Evolutionary conservation across 2,888 invertebrate species (phyloP).

Genomic region (Bedellia somnulentella): DNA sequence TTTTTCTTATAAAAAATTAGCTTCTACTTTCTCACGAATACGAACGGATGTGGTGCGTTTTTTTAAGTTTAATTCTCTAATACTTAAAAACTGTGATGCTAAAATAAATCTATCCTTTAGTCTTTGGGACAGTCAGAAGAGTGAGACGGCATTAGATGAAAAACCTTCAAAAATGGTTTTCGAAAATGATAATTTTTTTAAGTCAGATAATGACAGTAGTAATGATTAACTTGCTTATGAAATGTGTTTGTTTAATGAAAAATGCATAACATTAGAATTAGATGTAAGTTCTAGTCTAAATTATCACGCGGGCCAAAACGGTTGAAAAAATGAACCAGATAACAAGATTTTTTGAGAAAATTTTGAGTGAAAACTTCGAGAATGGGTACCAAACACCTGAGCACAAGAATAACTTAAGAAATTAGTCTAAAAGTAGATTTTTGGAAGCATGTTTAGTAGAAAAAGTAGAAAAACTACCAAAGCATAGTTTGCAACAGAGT

Average conservation of each 20-base stretch:
- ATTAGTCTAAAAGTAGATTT: slow-evolving; percentile 50
- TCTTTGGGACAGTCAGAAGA: no score
- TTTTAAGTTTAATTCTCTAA: no score
- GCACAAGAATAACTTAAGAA: slow-evolving; percentile 42
- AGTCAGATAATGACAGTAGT: no score
- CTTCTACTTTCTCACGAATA: no score
- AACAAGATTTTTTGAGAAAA: slow-evolving; percentile 10
- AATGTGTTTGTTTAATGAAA: slow-evolving; percentile 21
- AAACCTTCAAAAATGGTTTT: no score
- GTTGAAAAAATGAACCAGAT: no score
- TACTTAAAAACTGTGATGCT: no score
- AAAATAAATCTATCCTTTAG: no score
- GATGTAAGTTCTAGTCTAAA: slow-evolving; percentile 20
- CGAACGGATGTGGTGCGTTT: no score
- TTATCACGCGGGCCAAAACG: slow-evolving; percentile 49
- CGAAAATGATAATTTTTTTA: no score
- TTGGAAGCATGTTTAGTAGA: slow-evolving; percentile 57
- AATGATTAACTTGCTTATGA: no score
- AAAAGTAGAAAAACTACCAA: slow-evolving; percentile 19
- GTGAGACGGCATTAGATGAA: no score
- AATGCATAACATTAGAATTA: slow-evolving; percentile 19
- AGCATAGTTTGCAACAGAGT: slow-evolving; percentile 32
- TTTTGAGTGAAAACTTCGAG: slow-evolving; percentile 1
- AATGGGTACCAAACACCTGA: slow-evolving; percentile 30
- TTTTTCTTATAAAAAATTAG: slow-evolving; percentile 19